Conservation (phyloP, 1,140 invertebrate genomes). For the Glomeris maerens region DNA sequence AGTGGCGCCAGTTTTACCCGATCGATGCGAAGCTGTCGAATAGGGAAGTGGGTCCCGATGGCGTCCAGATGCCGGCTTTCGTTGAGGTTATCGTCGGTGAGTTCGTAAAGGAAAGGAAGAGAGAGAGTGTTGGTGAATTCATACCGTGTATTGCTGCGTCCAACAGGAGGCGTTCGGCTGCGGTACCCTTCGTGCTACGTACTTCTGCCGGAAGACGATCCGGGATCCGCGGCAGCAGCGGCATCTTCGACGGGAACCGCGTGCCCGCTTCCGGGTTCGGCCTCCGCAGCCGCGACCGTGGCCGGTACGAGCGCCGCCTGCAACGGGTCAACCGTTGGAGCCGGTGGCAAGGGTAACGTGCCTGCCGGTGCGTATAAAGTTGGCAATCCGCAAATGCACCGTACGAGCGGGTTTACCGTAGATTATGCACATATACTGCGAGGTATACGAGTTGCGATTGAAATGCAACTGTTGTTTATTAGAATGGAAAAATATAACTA, state of each 20-base stretch:
- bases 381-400: background rate
- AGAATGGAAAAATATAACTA: no score
- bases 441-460: no score
- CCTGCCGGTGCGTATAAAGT: conserved; percentile 5
- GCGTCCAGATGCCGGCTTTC: conserved; percentile 42
- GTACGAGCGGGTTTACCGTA: background rate
- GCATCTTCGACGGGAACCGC: background rate
- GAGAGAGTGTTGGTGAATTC: background rate
- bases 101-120: conserved; percentile 16
- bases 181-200: conserved; percentile 88
- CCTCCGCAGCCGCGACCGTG: conserved; percentile 31
- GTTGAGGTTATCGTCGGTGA: conserved; percentile 54
- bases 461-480: no score
- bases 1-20: conserved; percentile 90
- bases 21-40: conserved; percentile 33
- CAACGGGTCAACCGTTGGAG: conserved; percentile 4
- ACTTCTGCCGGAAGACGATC: conserved; percentile 78
- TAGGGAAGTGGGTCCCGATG: conserved; percentile 12
- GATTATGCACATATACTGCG: no score
- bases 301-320: background rate
- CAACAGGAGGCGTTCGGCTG: conserved; percentile 72
- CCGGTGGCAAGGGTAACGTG: background rate
- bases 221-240: no score
- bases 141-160: conserved; percentile 11
- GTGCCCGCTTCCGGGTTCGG: conserved; percentile 25